phyloP scores from a whole-genome alignment of 2,888 invertebrate species.

The Mesodorylaimus sp. region DNA sequence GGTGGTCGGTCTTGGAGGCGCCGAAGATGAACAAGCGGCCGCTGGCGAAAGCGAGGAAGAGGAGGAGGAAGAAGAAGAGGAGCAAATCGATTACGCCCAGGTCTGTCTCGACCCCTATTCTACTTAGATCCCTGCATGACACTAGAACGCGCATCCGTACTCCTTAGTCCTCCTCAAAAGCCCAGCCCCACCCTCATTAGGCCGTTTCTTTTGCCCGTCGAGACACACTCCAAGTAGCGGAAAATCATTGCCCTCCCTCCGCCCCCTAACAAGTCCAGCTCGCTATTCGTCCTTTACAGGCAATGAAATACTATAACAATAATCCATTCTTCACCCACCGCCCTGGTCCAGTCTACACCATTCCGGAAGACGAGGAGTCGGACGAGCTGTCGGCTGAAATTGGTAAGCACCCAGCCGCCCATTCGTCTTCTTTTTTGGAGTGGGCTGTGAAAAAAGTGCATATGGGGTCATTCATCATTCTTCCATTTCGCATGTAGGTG shows the following conservation, averaged over 20 bases:
- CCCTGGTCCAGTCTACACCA: conserved; percentile 29
- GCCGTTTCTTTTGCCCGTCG: not conserved
- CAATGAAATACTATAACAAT: conserved; percentile 5
- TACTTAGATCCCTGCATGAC: not conserved
- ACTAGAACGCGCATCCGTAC: not conserved
- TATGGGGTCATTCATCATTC: too few species aligned
- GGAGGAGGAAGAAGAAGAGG: conserved; percentile 12
- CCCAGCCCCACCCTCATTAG: too few species aligned
- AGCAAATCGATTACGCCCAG: conserved; percentile 19
- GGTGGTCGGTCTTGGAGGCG: too few species aligned
- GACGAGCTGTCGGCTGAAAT: conserved; percentile 18
- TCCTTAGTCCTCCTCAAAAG: not conserved
- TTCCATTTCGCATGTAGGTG: too few species aligned
- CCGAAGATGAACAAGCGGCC: not conserved
- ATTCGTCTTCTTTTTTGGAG: too few species aligned
- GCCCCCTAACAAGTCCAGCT: too few species aligned
- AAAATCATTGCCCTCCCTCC: not conserved
- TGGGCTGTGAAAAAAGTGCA: too few species aligned
- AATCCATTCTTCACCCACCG: conserved; percentile 16
- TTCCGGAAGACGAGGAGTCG: conserved; percentile 27
- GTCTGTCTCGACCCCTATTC: conserved; percentile 12
- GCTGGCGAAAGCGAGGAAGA: not conserved
- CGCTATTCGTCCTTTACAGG: not conserved
- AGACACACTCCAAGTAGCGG: too few species aligned
- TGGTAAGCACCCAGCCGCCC: too few species aligned